These are phyloP conservation scores for Chionomys nivalis DNA, from an alignment of 2,113 vertebrate species.

Conservation along the genomic window DNA sequence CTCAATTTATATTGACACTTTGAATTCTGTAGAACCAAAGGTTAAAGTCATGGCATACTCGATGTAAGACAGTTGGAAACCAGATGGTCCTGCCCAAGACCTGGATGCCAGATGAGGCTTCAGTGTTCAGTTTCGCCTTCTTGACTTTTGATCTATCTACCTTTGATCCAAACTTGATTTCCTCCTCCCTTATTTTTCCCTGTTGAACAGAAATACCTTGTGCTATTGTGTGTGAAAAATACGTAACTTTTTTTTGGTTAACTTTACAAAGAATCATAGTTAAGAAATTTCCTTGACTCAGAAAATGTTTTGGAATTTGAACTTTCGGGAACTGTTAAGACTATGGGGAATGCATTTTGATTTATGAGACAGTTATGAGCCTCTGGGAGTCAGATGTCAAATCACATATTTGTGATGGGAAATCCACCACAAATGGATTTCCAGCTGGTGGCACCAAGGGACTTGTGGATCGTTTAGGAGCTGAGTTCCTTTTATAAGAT, in stretches of 20 bases:
- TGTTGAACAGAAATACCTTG: background rate
- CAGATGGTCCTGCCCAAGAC: background rate
- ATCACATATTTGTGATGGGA: background rate
- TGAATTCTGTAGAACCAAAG: slow-evolving; percentile 1
- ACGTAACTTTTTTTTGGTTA: background rate
- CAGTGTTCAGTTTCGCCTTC: background rate
- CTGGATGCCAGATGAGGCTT: background rate
- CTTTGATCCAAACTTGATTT: background rate
- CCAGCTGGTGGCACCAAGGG: background rate
- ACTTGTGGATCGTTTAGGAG: background rate
- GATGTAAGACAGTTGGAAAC: background rate
- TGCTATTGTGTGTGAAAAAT: background rate
- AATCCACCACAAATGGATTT: too few species aligned
- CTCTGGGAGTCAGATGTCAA: background rate
- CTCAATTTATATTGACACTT: background rate
- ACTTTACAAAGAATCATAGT: background rate
- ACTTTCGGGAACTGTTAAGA: background rate
- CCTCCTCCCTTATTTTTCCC: background rate
- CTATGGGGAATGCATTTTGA: background rate
- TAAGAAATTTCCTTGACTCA: background rate
- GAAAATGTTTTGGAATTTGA: background rate
- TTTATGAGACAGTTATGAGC: background rate
- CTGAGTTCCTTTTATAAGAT: too few species aligned
- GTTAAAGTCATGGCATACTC: background rate
- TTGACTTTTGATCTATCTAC: background rate